Conservation (phyloP, 2,113 vertebrate species). For the Chionomys nivalis region DNA sequence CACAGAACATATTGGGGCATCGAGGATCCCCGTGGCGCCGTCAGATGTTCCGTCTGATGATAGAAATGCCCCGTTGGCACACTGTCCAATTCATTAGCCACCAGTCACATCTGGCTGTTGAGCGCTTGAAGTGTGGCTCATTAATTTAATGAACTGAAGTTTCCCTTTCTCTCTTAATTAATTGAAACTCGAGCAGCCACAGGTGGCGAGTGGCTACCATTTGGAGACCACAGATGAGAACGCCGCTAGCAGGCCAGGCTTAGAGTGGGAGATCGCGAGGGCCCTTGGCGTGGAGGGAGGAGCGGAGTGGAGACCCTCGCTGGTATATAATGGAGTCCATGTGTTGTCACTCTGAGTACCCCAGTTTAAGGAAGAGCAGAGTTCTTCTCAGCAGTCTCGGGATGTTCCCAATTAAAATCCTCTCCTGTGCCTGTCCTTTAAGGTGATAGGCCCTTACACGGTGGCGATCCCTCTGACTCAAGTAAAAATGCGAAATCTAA, state of each 20-base stretch:
- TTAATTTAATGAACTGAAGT: background rate
- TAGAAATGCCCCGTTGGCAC: background rate
- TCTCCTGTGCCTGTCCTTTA: background rate
- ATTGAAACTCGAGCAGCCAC: background rate
- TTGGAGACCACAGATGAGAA: background rate
- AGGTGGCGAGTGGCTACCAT: background rate
- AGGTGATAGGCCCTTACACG: background rate
- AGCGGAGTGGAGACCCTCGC: background rate
- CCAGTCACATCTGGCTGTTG: background rate
- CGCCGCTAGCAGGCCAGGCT: background rate
- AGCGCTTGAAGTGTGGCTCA: background rate
- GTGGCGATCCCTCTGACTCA: background rate
- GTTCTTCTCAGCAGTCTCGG: background rate
- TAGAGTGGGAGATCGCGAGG: accelerated
- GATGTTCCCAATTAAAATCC: background rate
- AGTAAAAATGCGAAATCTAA: background rate
- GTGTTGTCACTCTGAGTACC: background rate
- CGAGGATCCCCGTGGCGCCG: background rate
- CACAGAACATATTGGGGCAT: background rate
- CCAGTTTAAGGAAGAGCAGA: background rate
- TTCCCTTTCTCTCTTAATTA: constrained; percentile 32
- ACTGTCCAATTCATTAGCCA: background rate
- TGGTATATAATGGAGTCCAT: background rate
- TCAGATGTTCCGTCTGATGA: background rate
- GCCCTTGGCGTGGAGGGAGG: background rate